Evolutionary conservation across 2,888 invertebrate genomes (phyloP), one percentile per base, ranked within the genome.

Genomic region (Pheosia gnoma): DNA sequence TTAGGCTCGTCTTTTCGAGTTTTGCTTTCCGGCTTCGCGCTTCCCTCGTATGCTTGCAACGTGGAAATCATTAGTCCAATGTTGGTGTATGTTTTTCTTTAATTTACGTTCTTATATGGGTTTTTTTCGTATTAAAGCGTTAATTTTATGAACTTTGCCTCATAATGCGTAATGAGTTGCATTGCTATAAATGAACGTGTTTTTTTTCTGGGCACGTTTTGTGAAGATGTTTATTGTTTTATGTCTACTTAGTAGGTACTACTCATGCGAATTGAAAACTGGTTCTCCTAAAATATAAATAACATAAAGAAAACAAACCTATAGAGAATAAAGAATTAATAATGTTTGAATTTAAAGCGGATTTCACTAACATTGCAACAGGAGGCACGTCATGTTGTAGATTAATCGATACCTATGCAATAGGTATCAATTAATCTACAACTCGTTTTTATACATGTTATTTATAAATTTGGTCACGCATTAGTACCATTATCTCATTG

Each of bases 21-120:
- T 56, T 56, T 56, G 54, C 54, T 54, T 54, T 54, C 54, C 53
- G 37, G 55, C 38, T 39, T 56, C 56, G 6, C 36, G 45, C 57
- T 36, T 57, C 10, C 36, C 25, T 45, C 36, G 45, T 45, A 45
- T 45, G 45, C 45, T 45, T 9, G 36, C 4, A 45, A 57, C 36
- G 25, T 41, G 13, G 56, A 56, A 54, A 56, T 41, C 55, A 39
- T 55, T 55, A 55, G 38, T 39, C 38, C 38, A 8, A 39, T 55
- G n/a, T 39, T 39, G 5, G n/a, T 39, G 13, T 36, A 53, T 36
- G 9, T 41, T 41, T 56, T 56, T 56, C 56, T 53, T 39, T 5
- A 55, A 10, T 9, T 45, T 57, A 9, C 41, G 56, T 43, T 25
- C 25, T 25, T 25, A 10, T 43, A 57, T 45, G 45, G 8, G 45